phyloP scores from a whole-genome alignment of 2,113 vertebrate genomes.

The Ranitomeya imitator region DNA sequence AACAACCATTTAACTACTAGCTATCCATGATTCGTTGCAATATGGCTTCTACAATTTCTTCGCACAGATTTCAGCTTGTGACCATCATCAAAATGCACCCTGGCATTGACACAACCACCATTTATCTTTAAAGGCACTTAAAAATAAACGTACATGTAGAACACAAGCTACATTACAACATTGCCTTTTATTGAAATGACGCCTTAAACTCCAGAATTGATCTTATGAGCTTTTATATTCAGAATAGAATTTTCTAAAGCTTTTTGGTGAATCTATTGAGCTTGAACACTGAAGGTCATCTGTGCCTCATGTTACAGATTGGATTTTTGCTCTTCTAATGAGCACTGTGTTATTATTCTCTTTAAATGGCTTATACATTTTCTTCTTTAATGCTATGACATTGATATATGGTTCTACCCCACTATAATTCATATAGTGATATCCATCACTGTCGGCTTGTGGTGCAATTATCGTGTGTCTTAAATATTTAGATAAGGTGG shows the following conservation, averaged over 20 bases:
- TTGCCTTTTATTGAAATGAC: neutral
- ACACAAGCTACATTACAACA: too few species aligned
- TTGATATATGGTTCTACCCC: constrained; percentile 27
- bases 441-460: constrained; percentile 37
- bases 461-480: constrained; percentile 4
- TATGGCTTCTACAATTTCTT: too few species aligned
- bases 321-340: neutral
- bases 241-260: neutral
- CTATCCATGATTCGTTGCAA: too few species aligned
- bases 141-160: too few species aligned
- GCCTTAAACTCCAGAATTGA: neutral
- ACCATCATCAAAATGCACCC: too few species aligned
- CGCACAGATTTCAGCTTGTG: too few species aligned
- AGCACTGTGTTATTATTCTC: neutral
- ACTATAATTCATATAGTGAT: constrained; percentile 11
- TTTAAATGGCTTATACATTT: neutral
- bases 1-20: too few species aligned
- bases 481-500: constrained; percentile 4
- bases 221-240: neutral
- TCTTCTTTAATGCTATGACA: constrained; percentile 18
- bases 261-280: neutral
- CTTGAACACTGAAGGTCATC: neutral
- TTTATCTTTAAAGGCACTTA: too few species aligned
- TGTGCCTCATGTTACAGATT: neutral
- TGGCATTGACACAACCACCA: too few species aligned